Percentiles rank a stretch among this genome's conserved stretches.
Conservation (phyloP, 2,888 invertebrate species). For the Lepetodrilus schrolli region DNA sequence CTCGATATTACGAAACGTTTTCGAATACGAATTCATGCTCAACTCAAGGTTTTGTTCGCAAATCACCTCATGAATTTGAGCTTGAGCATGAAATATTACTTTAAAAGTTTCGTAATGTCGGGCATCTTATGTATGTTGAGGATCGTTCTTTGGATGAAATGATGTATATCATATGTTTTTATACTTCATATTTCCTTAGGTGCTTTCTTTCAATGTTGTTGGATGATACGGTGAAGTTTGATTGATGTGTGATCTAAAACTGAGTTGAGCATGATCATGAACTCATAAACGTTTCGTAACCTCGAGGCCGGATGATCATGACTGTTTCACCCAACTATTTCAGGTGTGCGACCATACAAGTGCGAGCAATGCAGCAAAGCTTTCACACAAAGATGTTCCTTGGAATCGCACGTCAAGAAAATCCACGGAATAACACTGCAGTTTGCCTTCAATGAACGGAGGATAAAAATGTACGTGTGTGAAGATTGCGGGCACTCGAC, state of each 20-base stretch:
- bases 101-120: not conserved
- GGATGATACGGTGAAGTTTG: too few relatives aligned
- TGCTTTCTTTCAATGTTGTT: too few relatives aligned
- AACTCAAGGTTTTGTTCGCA: too few relatives aligned
- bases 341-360: constrained; percentile 97
- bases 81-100: not conserved
- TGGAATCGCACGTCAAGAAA: constrained; percentile 98
- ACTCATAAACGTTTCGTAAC: too few relatives aligned
- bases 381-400: constrained; percentile 98
- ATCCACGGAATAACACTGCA: constrained; percentile 97
- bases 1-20: too few relatives aligned
- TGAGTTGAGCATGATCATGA: too few relatives aligned
- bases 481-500: constrained; percentile 99
- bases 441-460: constrained; percentile 97
- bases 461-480: constrained; percentile 98
- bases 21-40: too few relatives aligned
- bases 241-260: too few relatives aligned
- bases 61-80: too few relatives aligned
- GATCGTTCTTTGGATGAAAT: not conserved
- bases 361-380: constrained; percentile 98
- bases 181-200: not conserved
- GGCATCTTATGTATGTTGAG: not conserved
- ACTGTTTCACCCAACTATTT: too few relatives aligned
- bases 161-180: not conserved
- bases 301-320: too few relatives aligned